Conservation (phyloP, 2,888 invertebrate genomes). For the Falcaria lacertinaria region DNA sequence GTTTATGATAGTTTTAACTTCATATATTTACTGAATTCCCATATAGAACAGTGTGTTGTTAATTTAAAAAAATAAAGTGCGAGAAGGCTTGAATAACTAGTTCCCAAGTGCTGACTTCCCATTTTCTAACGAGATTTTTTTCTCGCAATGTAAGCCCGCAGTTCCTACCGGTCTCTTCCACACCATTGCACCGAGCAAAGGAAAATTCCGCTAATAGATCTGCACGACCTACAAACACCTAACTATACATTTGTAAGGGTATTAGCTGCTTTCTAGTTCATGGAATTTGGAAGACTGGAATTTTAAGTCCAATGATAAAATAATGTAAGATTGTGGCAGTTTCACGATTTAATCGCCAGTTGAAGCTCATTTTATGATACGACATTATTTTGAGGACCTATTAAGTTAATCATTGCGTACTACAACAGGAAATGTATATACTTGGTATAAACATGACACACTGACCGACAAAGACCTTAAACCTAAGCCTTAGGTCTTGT, state of each 20-base stretch:
- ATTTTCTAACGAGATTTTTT: constrained; percentile 77
- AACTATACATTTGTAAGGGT: constrained; percentile 4
- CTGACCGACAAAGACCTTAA: constrained; percentile 59
- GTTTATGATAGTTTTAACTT: no score
- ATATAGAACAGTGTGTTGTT: no score
- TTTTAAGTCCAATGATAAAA: no score
- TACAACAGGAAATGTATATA: constrained; percentile 26
- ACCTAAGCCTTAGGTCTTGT: constrained; percentile 40
- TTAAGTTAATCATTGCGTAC: no score
- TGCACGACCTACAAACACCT: constrained; percentile 1
- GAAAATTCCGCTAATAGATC: constrained; percentile 42
- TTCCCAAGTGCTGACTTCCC: constrained; percentile 64
- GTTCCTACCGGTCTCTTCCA: constrained; percentile 49
- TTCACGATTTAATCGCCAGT: no score
- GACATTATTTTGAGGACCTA: no score
- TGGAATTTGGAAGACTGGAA: neutral
- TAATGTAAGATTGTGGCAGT: no score
- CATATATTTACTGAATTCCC: no score
- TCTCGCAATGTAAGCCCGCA: constrained; percentile 34
- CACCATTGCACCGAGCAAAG: constrained; percentile 38
- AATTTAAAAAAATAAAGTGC: no score
- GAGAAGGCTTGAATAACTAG: constrained; percentile 47
- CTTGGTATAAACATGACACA: constrained; percentile 41
- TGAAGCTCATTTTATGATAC: no score
- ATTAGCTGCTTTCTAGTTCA: neutral